These are phyloP conservation scores for Acrocephalus kingi DNA, from an alignment of 2,113 vertebrate genomes.

Conservation along the genomic window DNA sequence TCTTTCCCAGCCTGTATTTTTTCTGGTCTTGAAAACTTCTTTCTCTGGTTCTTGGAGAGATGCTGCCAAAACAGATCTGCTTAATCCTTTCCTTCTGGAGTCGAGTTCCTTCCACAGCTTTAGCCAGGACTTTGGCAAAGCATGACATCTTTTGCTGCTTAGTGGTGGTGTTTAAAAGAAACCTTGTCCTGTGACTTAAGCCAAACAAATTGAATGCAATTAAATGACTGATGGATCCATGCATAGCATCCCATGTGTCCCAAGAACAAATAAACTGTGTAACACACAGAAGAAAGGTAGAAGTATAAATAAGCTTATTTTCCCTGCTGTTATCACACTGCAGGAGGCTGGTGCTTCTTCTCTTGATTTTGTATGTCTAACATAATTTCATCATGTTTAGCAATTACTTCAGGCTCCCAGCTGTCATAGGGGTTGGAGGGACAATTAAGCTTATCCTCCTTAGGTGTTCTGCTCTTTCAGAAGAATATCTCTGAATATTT, in stretches of 20 bases:
- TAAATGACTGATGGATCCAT: neutral
- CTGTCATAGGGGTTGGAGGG: neutral
- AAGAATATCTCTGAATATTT: neutral
- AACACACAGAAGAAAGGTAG: neutral
- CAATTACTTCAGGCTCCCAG: neutral
- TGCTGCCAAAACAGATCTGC: neutral
- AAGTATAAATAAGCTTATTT: neutral
- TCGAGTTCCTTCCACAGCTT: neutral
- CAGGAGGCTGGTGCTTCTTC: neutral
- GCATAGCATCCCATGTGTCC: accelerated
- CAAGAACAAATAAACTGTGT: neutral
- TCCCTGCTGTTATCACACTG: neutral
- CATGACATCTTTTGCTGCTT: neutral
- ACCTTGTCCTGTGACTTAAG: neutral
- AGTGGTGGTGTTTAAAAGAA: neutral
- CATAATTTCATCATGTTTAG: neutral
- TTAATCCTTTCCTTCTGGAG: neutral
- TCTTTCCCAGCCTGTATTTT: neutral
- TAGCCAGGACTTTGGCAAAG: neutral
- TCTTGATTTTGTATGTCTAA: neutral
- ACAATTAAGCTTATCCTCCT: neutral
- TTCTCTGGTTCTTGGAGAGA: neutral
- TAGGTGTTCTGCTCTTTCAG: neutral
- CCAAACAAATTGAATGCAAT: neutral
- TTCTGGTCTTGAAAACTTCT: neutral